Percentiles rank a stretch among this genome's conserved stretches.
Evolutionary conservation across 2,888 invertebrate species (phyloP).

Genomic region (Sepioteuthis lessoniana): DNA sequence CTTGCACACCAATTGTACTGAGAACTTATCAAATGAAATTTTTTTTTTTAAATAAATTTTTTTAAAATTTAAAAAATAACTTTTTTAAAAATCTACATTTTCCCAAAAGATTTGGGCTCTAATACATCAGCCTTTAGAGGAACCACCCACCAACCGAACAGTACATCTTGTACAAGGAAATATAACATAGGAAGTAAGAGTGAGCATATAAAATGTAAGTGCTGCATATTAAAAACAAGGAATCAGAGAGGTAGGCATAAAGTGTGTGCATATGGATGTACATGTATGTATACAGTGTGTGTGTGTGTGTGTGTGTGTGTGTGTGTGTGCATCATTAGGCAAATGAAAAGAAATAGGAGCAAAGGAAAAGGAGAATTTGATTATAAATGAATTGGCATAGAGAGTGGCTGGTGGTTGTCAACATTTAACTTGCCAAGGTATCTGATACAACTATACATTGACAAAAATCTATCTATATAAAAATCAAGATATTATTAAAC

Average conservation of each 20-base stretch:
- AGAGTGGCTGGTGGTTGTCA: not conserved
- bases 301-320: not conserved
- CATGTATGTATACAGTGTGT: too few species aligned
- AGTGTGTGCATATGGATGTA: not conserved
- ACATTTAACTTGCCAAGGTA: not conserved
- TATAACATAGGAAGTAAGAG: not conserved
- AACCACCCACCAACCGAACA: constrained; percentile 16
- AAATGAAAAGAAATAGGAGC: not conserved
- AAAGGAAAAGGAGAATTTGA: not conserved
- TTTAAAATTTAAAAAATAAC: too few species aligned
- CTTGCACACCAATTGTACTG: not conserved
- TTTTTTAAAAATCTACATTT: not conserved
- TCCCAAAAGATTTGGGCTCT: not conserved
- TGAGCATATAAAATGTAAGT: not conserved
- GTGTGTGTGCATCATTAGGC: not conserved
- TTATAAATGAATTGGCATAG: not conserved
- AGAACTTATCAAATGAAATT: not conserved
- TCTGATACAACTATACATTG: too few species aligned
- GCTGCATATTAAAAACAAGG: not conserved
- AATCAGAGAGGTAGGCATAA: constrained; percentile 20
- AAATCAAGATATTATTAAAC: too few species aligned
- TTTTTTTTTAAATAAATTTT: too few species aligned
- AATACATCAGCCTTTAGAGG: not conserved
- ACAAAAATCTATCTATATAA: too few species aligned
- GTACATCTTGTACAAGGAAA: not conserved